Percentiles rank a stretch among this genome's conserved stretches.
These are phyloP conservation scores for Drosophila recens DNA, from an alignment of 2,888 invertebrate genomes.

Conservation along the genomic window DNA sequence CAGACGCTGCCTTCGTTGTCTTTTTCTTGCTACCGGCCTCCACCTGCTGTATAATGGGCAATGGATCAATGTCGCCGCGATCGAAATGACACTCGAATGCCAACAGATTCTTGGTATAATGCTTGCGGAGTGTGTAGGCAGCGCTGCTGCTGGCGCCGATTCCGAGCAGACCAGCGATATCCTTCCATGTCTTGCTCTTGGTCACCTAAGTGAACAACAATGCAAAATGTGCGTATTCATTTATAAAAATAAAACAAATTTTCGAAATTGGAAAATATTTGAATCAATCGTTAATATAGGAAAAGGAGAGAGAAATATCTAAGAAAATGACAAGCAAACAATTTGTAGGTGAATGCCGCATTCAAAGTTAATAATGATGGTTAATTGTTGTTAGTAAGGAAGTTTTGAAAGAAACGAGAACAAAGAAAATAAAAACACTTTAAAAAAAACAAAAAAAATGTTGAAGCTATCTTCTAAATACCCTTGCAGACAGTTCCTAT, in stretches of 20 bases:
- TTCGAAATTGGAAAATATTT: not conserved
- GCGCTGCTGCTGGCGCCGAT: constrained; percentile 99
- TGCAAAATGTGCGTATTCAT: constrained; percentile 40
- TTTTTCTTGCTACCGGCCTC: constrained; percentile 95
- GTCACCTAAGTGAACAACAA: constrained; percentile 91
- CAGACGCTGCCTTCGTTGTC: constrained; percentile 92
- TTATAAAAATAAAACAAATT: constrained; percentile 33
- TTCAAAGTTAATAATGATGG: constrained; percentile 24
- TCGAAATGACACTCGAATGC: constrained; percentile 99
- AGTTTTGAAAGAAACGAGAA: constrained; percentile 17
- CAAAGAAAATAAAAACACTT: not conserved
- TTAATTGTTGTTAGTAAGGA: constrained; percentile 29
- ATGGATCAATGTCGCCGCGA: constrained; percentile 97
- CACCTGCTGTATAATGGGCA: constrained; percentile 96
- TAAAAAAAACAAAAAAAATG: not conserved
- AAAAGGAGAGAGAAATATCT: constrained; percentile 37
- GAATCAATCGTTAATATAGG: constrained; percentile 27
- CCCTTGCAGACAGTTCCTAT: constrained; percentile 8
- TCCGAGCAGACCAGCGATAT: constrained; percentile 97
- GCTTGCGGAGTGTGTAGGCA: constrained; percentile 98
- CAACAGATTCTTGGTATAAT: constrained; percentile 98
- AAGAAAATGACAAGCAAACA: constrained; percentile 56
- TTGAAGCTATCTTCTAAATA: not conserved
- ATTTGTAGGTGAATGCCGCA: constrained; percentile 43
- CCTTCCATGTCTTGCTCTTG: constrained; percentile 99